phyloP scores from a whole-genome alignment of 1,140 invertebrate genomes.

The Drosophila sechellia region DNA sequence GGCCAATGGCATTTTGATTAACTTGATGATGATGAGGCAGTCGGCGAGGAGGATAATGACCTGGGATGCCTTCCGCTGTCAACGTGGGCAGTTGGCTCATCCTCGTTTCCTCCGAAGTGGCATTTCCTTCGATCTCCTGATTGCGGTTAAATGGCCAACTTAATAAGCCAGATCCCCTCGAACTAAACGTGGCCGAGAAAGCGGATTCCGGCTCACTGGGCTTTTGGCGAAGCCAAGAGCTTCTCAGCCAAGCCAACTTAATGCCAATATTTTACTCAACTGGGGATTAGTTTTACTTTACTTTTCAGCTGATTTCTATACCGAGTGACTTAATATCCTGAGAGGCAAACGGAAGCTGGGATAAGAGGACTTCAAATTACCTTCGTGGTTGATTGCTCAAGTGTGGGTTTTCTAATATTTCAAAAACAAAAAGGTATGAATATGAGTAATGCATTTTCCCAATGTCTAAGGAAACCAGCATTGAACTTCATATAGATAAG shows the following conservation, averaged over 20 bases:
- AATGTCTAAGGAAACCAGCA: too few relatives aligned
- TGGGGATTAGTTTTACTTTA: constrained; percentile 10
- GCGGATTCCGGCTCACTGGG: constrained; percentile 5
- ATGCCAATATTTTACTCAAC: constrained; percentile 19
- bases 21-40: constrained; percentile 27
- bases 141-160: constrained; percentile 16
- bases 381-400: too few relatives aligned
- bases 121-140: constrained; percentile 6
- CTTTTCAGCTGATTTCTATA: background rate
- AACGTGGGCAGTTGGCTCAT: background rate
- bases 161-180: constrained; percentile 18
- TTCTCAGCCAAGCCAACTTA: background rate
- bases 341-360: background rate
- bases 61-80: constrained; percentile 1
- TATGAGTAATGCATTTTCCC: too few relatives aligned
- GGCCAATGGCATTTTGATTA: constrained; percentile 64
- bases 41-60: constrained; percentile 9
- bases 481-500: too few relatives aligned
- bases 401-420: too few relatives aligned
- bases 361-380: too few relatives aligned
- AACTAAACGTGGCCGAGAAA: constrained; percentile 4
- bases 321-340: background rate
- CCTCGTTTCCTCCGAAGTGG: background rate
- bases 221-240: constrained; percentile 11
- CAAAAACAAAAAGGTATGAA: too few relatives aligned